These are phyloP conservation scores for Lasioglossum malachurum DNA, from an alignment of 2,888 invertebrate genomes.

Conservation along the genomic window DNA sequence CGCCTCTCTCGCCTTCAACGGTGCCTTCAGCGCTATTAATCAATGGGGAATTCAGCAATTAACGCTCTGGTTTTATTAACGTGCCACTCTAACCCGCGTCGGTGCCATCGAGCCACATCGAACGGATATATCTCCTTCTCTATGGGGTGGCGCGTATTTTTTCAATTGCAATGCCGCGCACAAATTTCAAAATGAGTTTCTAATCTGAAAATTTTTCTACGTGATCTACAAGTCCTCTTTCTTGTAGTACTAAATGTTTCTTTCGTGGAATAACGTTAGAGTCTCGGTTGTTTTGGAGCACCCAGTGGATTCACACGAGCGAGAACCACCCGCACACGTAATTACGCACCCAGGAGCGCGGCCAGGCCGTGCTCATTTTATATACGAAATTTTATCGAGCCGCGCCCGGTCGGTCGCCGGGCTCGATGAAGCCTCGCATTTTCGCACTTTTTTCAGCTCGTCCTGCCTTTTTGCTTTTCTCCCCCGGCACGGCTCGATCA, in stretches of 20 bases:
- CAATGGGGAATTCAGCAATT: conserved; percentile 72
- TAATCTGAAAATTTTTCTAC: background rate
- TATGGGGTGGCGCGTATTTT: conserved; percentile 23
- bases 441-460: conserved; percentile 47
- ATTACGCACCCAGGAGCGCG: conserved; percentile 15
- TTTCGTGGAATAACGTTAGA: background rate
- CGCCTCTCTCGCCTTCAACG: conserved; percentile 28
- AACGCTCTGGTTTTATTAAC: conserved; percentile 70
- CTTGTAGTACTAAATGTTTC: background rate
- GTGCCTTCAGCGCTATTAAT: conserved; percentile 62
- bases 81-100: conserved; percentile 47
- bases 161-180: background rate
- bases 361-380: conserved; percentile 34
- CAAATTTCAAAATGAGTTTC: background rate
- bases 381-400: conserved; percentile 51
- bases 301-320: background rate
- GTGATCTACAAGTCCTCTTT: no score
- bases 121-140: background rate
- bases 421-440: conserved; percentile 46
- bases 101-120: conserved; percentile 10
- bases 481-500: conserved; percentile 37
- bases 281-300: background rate
- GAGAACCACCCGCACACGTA: background rate
- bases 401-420: conserved; percentile 8
- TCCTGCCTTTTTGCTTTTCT: background rate